A percentile compares a stretch with the other conserved stretches of the same genome.
Evolutionary conservation across 2,797 vertebrate genomes (phyloP).

Genomic region (Pteronotus mesoamericanus): DNA sequence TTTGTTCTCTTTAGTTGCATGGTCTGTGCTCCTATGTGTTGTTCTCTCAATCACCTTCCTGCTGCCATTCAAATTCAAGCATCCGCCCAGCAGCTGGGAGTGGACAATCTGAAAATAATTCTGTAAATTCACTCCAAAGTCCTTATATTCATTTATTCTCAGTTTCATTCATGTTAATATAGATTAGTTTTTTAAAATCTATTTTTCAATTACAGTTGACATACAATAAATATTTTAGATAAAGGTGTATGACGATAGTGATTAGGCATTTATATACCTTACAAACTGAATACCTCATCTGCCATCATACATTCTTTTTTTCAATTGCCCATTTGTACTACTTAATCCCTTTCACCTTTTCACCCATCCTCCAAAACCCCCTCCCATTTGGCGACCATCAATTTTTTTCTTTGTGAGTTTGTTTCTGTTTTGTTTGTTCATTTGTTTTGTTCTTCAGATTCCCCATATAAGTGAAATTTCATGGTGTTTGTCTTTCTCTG

Average conservation of each 20-base stretch:
- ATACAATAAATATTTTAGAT: neutral
- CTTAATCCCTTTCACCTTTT: neutral
- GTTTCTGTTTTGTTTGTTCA: neutral
- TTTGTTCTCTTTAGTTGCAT: neutral
- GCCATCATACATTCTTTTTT: too few relatives aligned
- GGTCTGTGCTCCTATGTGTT: neutral
- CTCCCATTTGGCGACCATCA: neutral
- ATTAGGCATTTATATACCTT: neutral
- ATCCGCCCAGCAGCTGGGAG: neutral
- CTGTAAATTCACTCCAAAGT: neutral
- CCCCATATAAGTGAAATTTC: neutral
- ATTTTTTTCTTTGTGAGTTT: neutral
- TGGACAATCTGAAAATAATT: neutral
- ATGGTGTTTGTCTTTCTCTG: neutral
- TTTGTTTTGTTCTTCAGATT: neutral
- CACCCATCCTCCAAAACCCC: neutral
- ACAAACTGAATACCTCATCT: too few relatives aligned
- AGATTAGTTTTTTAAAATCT: neutral
- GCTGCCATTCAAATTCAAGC: neutral
- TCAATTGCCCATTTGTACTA: too few relatives aligned
- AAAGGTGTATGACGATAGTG: neutral
- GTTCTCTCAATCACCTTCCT: neutral
- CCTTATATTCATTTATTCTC: neutral
- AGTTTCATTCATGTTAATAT: neutral
- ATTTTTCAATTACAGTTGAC: neutral